Percentiles rank a stretch among this genome's conserved stretches.
Conservation (phyloP, 2,113 vertebrate genomes). For the Eubucco bourcierii region DNA sequence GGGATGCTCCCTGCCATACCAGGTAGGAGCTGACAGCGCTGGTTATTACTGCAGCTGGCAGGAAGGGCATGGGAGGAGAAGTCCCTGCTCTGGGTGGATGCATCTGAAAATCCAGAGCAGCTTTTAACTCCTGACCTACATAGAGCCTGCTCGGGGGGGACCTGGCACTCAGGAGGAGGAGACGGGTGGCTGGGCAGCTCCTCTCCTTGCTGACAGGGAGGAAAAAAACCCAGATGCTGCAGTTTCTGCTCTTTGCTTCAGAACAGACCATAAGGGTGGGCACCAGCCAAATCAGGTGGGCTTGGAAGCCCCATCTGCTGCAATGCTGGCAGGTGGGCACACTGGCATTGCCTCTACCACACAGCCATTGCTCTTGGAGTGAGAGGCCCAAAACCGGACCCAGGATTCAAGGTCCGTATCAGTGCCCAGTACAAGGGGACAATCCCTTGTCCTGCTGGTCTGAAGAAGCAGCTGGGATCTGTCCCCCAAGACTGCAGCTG, state of each 20-base stretch:
- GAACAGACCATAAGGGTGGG: background rate
- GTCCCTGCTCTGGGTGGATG: constrained; percentile 38
- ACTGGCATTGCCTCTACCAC: background rate
- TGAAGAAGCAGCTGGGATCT: too few relatives aligned
- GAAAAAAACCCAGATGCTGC: background rate
- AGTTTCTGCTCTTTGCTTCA: background rate
- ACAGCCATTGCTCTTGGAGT: background rate
- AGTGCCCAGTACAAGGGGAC: background rate
- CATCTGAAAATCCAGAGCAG: constrained; percentile 32
- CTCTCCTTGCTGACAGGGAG: background rate
- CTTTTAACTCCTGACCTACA: constrained; percentile 58
- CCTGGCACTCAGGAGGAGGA: background rate
- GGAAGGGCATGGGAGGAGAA: constrained; percentile 45
- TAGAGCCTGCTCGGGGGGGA: background rate
- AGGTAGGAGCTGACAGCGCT: accelerated
- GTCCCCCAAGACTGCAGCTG: background rate
- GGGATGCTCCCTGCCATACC: background rate
- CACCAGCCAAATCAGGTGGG: accelerated
- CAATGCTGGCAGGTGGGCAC: background rate
- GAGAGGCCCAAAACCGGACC: too few relatives aligned
- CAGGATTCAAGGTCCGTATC: background rate
- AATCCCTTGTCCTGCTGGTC: background rate
- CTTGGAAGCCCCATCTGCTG: background rate
- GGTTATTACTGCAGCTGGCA: constrained; percentile 31
- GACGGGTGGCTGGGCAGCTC: background rate